A percentile compares a stretch with the other conserved stretches of the same genome.
Conservation (phyloP, 2,797 vertebrate genomes). For the Anguilla anguilla region DNA sequence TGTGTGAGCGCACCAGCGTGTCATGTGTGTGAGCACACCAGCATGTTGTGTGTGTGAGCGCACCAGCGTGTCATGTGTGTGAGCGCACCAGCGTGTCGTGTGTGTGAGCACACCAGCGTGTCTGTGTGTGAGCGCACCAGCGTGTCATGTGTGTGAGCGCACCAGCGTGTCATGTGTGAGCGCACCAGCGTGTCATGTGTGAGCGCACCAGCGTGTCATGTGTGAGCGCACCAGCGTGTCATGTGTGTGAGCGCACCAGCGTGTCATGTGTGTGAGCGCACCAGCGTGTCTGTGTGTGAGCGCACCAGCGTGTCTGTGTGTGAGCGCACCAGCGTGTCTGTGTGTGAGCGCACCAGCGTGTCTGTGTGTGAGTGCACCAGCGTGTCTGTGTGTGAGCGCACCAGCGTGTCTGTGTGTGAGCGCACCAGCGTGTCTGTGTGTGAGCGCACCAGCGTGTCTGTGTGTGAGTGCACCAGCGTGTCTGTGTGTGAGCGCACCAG, state of each 20-base stretch:
- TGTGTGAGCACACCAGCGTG: background rate
- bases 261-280: background rate
- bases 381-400: background rate
- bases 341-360: background rate
- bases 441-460: background rate
- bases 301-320: background rate
- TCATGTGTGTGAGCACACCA: background rate
- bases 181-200: background rate
- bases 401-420: background rate
- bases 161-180: background rate
- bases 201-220: background rate
- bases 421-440: background rate
- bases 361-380: background rate
- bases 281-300: background rate
- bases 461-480: background rate
- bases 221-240: background rate
- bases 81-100: background rate
- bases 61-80: background rate
- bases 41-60: background rate
- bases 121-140: background rate
- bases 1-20: background rate
- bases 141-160: background rate
- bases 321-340: background rate
- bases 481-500: background rate
- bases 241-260: too few relatives aligned